A percentile compares a stretch with the other conserved stretches of the same genome.
phyloP scores from a whole-genome alignment of 2,888 invertebrate genomes.

The Chesias legatella region DNA sequence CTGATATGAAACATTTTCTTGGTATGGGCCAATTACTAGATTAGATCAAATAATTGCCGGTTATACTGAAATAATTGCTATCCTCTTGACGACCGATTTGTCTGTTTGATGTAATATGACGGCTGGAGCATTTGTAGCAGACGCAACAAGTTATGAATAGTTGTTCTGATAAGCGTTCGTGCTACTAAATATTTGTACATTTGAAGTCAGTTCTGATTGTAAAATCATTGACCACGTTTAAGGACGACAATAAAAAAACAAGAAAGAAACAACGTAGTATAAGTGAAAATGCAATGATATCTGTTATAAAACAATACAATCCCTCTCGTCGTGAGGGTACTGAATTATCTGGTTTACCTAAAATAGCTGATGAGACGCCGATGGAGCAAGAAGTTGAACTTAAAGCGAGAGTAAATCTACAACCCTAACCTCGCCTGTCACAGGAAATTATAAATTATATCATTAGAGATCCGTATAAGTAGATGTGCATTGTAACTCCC shows the following conservation, averaged over 20 bases:
- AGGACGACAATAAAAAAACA: too few relatives aligned
- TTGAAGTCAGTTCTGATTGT: too few relatives aligned
- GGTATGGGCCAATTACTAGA: constrained; percentile 40
- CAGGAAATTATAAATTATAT: background rate
- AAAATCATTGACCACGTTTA: too few relatives aligned
- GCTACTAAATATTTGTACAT: background rate
- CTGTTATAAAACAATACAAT: too few relatives aligned
- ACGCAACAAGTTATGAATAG: background rate
- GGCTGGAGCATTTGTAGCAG: background rate
- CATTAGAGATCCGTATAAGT: constrained; percentile 5
- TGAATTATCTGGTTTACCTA: too few relatives aligned
- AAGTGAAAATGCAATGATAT: too few relatives aligned
- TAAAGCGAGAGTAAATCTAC: background rate
- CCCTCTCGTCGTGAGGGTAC: too few relatives aligned
- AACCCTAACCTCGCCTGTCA: background rate
- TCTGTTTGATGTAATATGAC: constrained; percentile 20
- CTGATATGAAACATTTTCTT: constrained; percentile 45
- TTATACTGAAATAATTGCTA: constrained; percentile 26
- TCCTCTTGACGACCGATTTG: constrained; percentile 20
- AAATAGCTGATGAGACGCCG: too few relatives aligned
- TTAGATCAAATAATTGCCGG: constrained; percentile 35
- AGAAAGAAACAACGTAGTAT: too few relatives aligned
- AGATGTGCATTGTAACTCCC: constrained; percentile 23
- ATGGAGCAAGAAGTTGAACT: too few relatives aligned
- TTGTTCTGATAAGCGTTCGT: background rate